These are phyloP conservation scores for Prionailurus bengalensis DNA, from an alignment of 2,113 vertebrate genomes.

Conservation along the genomic window DNA sequence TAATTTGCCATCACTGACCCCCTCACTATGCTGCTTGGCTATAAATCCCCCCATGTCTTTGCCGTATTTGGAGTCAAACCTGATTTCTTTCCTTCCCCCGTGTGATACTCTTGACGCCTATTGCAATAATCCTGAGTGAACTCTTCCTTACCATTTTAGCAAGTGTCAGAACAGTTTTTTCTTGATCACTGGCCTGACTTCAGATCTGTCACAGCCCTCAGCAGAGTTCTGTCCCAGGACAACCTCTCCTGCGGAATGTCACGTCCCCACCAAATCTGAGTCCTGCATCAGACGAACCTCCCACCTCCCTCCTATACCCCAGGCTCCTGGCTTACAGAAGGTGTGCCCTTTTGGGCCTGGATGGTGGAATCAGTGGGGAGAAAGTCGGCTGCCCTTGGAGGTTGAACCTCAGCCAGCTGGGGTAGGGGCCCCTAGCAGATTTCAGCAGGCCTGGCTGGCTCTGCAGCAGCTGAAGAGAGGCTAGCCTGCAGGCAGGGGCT, in stretches of 20 bases:
- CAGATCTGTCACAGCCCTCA: not conserved
- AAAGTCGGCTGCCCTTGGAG: not conserved
- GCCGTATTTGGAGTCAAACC: not conserved
- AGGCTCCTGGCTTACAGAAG: not conserved
- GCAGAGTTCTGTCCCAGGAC: not conserved
- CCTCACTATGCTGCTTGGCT: not conserved
- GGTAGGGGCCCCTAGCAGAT: too few species aligned
- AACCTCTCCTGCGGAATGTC: not conserved
- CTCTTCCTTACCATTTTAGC: not conserved
- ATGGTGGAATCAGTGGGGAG: not conserved
- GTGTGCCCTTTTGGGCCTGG: not conserved
- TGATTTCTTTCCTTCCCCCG: not conserved
- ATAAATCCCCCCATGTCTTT: not conserved
- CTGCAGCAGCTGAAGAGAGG: not conserved
- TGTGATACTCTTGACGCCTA: not conserved
- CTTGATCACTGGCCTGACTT: not conserved
- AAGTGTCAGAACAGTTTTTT: not conserved
- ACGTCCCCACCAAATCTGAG: too few species aligned
- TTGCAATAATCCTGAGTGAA: not conserved
- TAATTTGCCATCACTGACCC: not conserved
- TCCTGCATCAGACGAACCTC: fast-evolving
- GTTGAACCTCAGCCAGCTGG: not conserved
- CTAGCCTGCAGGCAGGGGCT: not conserved
- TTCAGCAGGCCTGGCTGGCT: not conserved
- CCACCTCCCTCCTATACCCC: not conserved